A percentile compares a stretch with the other conserved stretches of the same genome.
Conservation (phyloP, 2,797 vertebrate species). For the Pogoniulus pusillus region DNA sequence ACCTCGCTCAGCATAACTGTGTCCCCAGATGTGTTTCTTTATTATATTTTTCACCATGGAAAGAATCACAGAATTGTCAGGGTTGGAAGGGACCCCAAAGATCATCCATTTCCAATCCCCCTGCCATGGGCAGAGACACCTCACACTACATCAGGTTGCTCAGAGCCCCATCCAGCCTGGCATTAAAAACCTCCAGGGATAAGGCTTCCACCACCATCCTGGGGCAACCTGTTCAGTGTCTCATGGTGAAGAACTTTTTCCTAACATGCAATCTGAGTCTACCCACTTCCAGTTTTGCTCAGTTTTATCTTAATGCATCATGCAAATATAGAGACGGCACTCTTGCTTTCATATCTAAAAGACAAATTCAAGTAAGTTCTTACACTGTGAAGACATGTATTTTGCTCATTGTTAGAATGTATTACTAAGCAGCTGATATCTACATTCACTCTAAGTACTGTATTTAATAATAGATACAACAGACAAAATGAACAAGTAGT, state of each 20-base stretch:
- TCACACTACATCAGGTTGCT: too few relatives aligned
- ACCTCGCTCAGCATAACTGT: too few relatives aligned
- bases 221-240: too few relatives aligned
- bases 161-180: too few relatives aligned
- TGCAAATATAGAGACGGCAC: not conserved
- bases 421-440: not conserved
- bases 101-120: too few relatives aligned
- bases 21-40: not conserved
- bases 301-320: not conserved
- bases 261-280: too few relatives aligned
- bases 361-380: not conserved
- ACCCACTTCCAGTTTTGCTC: not conserved
- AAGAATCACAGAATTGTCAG: not conserved
- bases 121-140: too few relatives aligned
- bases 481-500: not conserved
- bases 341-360: not conserved
- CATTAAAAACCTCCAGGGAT: too few relatives aligned
- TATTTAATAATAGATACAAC: not conserved
- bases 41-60: not conserved
- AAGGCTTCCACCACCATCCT: too few relatives aligned
- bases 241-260: too few relatives aligned
- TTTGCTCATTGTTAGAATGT: not conserved
- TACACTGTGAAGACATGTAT: too few relatives aligned
- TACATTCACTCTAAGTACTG: not conserved
- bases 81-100: too few relatives aligned